Evolutionary conservation across 2,113 vertebrate species (phyloP).

Genomic region (Cyprinodon tularosa): DNA sequence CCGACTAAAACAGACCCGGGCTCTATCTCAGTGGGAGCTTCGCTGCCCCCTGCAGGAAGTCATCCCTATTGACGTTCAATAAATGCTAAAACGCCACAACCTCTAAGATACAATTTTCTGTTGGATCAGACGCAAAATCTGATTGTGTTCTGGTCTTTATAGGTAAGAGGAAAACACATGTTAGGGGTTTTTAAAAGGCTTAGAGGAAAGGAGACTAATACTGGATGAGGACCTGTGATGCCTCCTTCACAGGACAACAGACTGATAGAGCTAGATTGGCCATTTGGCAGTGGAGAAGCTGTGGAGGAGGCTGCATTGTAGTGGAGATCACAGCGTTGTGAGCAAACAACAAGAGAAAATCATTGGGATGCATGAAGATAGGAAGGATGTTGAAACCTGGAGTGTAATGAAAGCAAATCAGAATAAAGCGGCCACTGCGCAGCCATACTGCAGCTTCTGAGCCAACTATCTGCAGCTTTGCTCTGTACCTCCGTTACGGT

Average conservation of each 20-base stretch:
- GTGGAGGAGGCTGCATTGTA: constrained; percentile 37
- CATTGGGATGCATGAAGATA: constrained; percentile 7
- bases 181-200: constrained; percentile 5
- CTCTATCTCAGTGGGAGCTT: too few species aligned
- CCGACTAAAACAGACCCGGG: too few species aligned
- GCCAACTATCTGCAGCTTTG: background rate
- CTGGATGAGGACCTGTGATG: constrained; percentile 78
- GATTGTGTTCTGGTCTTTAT: background rate
- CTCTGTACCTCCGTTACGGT: constrained; percentile 90
- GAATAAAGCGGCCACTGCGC: background rate
- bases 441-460: background rate
- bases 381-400: background rate
- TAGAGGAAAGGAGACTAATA: constrained; percentile 18
- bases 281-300: constrained; percentile 46
- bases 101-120: too few species aligned
- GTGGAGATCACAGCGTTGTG: constrained; percentile 11
- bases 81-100: too few species aligned
- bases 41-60: too few species aligned
- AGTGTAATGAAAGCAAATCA: background rate
- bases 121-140: too few species aligned
- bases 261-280: constrained; percentile 85
- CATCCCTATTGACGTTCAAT: too few species aligned
- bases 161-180: constrained; percentile 4
- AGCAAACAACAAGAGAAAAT: constrained; percentile 1
- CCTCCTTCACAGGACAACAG: constrained; percentile 82